Base-by-base conservation (phyloP, 2,888 invertebrate genomes). In the Trimorus sp. region DNA sequence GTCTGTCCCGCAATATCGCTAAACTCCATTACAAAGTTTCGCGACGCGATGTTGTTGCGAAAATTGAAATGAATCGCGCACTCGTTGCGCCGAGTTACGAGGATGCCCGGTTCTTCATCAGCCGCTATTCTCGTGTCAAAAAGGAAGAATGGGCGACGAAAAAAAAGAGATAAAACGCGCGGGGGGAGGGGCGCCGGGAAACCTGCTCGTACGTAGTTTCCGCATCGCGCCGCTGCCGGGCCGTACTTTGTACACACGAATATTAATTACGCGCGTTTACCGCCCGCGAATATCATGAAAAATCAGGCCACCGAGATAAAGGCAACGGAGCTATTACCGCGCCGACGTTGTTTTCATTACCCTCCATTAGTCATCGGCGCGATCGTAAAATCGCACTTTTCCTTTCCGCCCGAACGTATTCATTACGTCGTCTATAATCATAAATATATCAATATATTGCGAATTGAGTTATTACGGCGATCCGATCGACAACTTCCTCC, bases 31-130 rank as follows among this genome's bases (percentile, higher is more conserved):
- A 84, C 77, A 70, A 85, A 85, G 63, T 85, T 85, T 73, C 66
- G 65, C 75, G 77, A 71, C 65, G 73, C 82, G 38, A 78, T 75
- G 81, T 81, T 81, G 70, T 81, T 74, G 66, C 62, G 81, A 82
- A 84, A 85, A 85, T 85, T 84, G 84, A 85, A 85, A 84, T 82
- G 84, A 85, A 84, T 85, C 84, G 84, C 75, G 77, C 63, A 54
- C 78, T 75, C 84, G 69, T 80, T 68, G 51, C 56, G 58, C 51
- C 58, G 63, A 65, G 71, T 74, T 66, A 75, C 59, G 74, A 42
- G 74, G 49, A 59, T 75, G 38, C 59, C 37, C 40, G 42, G 81
- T 63, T 76, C 76, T 71, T 81, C 58, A 66, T 76, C 80, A 71
- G 71, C 12, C 58, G 49, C 62, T 68, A 56, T 69, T 73, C 69